Base-by-base conservation (phyloP, 2,888 invertebrate genomes). In the Polyommatus icarus region DNA sequence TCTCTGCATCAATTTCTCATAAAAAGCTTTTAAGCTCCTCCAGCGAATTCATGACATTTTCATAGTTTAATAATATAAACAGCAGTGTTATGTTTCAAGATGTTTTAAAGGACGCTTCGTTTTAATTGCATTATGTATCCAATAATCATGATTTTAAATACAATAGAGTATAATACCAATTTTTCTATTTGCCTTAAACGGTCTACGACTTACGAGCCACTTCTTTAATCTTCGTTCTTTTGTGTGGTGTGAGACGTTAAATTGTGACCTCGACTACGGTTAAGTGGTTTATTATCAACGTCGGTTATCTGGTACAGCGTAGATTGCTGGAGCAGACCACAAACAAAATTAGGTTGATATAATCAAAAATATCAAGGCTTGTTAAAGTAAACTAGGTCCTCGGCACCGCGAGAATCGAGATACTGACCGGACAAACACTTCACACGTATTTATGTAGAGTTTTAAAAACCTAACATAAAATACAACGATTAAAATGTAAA, bases 231-330 rank as follows among this genome's bases (percentile, higher is more conserved):
- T 78, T 79, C 71, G 78, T 71, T 78, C 78, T 80, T 78, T 80
- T 78, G 78, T 80, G 78, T 71, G 50, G 78, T 78, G 71, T 78
- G 76, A 84, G 84, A 84, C 80, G 83, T 83, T 83, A 81, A 78
- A 80, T 79, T 71, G 76, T 79, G 86, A 84, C 89, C 88, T 88
- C 87, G 87, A 80, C 78, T 82, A 84, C 84, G 84, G 85, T 87
- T 86, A 83, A 84, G 83, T 84, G 83, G 83, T 83, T 84, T 86
- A 84, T 84, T 84, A 83, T 87, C 85, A 84, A 82, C 81, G 79
- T 80, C 80, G 77, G 78, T 80, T 78, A 82, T 81, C 80, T 78
- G 29, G 77, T 71, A 77, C 76, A 67, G 61, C 78, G 71, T 78
- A 78, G 75, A 78, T 78, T 71, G 57, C 76, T 29, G n/a, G 36